phyloP scores from a whole-genome alignment of 92 coral and sea anemone genomes.

The Umimayanthus kanabou region DNA sequence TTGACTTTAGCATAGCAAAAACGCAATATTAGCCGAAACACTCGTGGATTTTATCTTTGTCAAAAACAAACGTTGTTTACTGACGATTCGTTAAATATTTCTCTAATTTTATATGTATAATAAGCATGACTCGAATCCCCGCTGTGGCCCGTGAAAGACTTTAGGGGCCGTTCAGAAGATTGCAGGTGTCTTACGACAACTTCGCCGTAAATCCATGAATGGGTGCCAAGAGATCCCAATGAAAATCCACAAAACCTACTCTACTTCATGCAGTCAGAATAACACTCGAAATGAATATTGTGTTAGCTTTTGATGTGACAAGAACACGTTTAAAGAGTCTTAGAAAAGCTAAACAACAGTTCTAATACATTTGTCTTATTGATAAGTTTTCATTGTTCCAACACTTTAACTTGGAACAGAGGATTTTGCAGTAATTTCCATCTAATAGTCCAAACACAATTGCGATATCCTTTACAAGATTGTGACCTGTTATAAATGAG shows the following conservation, averaged over 20 bases:
- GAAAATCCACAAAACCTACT: background rate
- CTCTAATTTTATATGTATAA: background rate
- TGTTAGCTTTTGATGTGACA: background rate
- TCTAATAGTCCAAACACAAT: conserved; percentile 19
- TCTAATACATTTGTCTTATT: background rate
- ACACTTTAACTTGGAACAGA: conserved; percentile 28
- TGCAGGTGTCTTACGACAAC: conserved; percentile 17
- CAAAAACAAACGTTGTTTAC: conserved; percentile 25
- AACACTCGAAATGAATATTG: conserved; percentile 11
- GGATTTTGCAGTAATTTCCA: conserved; percentile 22
- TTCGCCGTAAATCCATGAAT: background rate
- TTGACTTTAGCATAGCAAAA: background rate
- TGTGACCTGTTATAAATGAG: conserved; percentile 7
- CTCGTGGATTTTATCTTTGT: conserved; percentile 2
- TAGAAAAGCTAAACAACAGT: conserved; percentile 6
- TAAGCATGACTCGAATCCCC: conserved; percentile 20
- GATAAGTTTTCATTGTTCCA: conserved; percentile 7
- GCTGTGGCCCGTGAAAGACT: conserved; percentile 28
- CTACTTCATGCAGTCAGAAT: background rate
- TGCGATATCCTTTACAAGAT: background rate
- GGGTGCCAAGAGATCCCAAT: background rate
- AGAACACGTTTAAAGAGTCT: conserved; percentile 8
- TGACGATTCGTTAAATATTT: conserved; percentile 4
- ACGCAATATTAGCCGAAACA: background rate
- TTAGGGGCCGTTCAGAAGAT: background rate